Percentiles rank a stretch among this genome's conserved stretches.
These are phyloP conservation scores for Dryas iulia DNA, from an alignment of 1,140 invertebrate species.

Conservation along the genomic window DNA sequence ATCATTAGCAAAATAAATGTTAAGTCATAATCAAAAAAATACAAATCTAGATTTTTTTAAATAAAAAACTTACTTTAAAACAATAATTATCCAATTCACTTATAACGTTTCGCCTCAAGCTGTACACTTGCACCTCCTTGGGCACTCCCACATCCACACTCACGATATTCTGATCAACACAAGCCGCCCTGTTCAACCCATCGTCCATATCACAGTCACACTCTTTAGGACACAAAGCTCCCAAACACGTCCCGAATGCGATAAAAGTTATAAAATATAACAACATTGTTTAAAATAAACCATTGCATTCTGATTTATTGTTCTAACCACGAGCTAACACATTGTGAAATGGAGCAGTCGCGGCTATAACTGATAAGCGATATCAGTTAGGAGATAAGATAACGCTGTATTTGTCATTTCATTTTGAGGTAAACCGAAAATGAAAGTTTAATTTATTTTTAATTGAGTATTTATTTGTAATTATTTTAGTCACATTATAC, in stretches of 20 bases:
- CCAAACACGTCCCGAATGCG: constrained; percentile 29
- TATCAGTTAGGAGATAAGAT: constrained; percentile 62
- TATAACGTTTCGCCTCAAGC: constrained; percentile 75
- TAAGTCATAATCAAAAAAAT: no score
- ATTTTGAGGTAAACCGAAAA: constrained; percentile 19
- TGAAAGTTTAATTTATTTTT: background rate
- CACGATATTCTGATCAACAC: constrained; percentile 75
- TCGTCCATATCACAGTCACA: constrained; percentile 78
- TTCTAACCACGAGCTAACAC: constrained; percentile 30
- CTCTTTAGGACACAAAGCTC: constrained; percentile 71
- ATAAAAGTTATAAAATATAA: constrained; percentile 41
- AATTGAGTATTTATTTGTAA: constrained; percentile 5
- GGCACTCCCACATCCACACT: constrained; percentile 74
- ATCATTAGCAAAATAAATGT: no score
- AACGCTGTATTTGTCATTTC: constrained; percentile 26
- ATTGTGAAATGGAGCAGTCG: constrained; percentile 57
- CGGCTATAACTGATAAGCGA: constrained; percentile 48
- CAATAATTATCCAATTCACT: constrained; percentile 75
- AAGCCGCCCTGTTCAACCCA: constrained; percentile 73
- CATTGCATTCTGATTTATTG: constrained; percentile 29
- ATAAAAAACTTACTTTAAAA: constrained; percentile 64
- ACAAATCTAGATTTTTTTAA: no score
- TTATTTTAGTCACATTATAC: background rate
- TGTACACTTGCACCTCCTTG: constrained; percentile 72
- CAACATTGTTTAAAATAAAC: constrained; percentile 39